A percentile compares a stretch with the other conserved stretches of the same genome.
phyloP scores from a whole-genome alignment of 1,140 invertebrate species.

The Arion vulgaris region DNA sequence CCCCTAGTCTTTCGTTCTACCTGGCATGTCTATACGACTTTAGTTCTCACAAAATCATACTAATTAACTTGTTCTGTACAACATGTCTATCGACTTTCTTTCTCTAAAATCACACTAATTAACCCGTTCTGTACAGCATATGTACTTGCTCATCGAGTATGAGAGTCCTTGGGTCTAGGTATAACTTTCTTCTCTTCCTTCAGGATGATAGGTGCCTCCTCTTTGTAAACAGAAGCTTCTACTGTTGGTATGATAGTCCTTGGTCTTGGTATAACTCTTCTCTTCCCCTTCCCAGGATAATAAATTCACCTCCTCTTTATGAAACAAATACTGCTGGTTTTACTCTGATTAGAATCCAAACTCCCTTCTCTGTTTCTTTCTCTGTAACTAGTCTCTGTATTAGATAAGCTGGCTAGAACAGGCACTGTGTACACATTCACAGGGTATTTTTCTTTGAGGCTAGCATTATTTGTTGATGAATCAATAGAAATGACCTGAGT shows the following conservation, averaged over 20 bases:
- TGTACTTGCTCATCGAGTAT: conserved; percentile 39
- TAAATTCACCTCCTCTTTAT: neutral
- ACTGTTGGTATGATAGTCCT: conserved; percentile 33
- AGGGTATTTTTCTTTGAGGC: neutral
- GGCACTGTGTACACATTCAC: neutral
- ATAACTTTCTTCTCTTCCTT: conserved; percentile 51
- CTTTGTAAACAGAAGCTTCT: conserved; percentile 42
- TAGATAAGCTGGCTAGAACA: neutral
- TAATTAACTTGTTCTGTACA: too few relatives aligned
- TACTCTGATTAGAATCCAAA: too few relatives aligned
- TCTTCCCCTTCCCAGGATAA: conserved; percentile 20
- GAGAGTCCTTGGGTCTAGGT: conserved; percentile 59
- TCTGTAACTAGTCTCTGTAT: neutral
- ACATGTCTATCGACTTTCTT: too few relatives aligned
- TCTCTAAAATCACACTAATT: too few relatives aligned
- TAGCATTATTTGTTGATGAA: neutral
- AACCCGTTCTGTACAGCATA: too few relatives aligned
- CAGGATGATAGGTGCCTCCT: conserved; percentile 51
- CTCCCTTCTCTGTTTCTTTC: too few relatives aligned
- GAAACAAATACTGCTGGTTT: too few relatives aligned
- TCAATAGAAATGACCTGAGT: neutral
- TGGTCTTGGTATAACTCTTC: conserved; percentile 32
- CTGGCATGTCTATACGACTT: too few relatives aligned
- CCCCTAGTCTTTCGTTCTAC: too few relatives aligned
- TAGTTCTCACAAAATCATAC: too few relatives aligned